Evolutionary conservation across 2,888 invertebrate species (phyloP), one percentile per base, ranked within the genome.

Genomic region (Drosophila tanythrix): DNA sequence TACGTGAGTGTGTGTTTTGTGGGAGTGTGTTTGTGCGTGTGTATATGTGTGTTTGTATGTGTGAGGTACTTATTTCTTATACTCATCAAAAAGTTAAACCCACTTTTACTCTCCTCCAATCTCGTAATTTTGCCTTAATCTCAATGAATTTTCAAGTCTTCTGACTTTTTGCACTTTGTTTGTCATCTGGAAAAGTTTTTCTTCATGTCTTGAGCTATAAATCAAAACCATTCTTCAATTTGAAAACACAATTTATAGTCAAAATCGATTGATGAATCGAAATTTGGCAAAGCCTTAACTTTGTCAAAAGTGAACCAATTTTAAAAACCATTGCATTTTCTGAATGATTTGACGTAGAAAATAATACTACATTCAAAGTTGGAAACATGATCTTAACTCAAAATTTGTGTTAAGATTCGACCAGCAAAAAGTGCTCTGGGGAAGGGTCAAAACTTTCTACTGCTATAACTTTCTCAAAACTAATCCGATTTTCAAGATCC

Each of bases 81-180:
- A 35, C 35, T 31, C 55, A 46, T 55, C 29, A 58, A 59, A 59
- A 60, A 52, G n/a, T 15, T 2, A 21, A 74, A 36, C 33, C 36
- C n/a, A 8, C 25, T 46, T 8, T 25, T 3, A 4, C 3, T 3
- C 3, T 25, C 2, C 15, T 15, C 4, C 7, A 15, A 8, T 25
- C 1, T 3, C 7, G 15, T 25, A 46, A 25, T 2, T 21, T 40
- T n/a, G n/a, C 40, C 10, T 7, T 13, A 46, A 3, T 7, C 46
- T 21, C 21, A 21, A 13, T 21, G 13, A 13, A 13, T 46, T 46
- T 21, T 46, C 6, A 13, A 46, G 13, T 46, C 21, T 13, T 1
- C 1, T 6, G 40, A 40, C n/a, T 40, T n/a, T 40, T 11, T 40
- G 40, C n/a, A n/a, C 40, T n/a, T 11, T 21, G 46, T 13, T 13